Percentiles rank a stretch among this genome's conserved stretches.
phyloP scores from a whole-genome alignment of 2,888 invertebrate genomes.

The Venustoraphidia nigricollis region DNA sequence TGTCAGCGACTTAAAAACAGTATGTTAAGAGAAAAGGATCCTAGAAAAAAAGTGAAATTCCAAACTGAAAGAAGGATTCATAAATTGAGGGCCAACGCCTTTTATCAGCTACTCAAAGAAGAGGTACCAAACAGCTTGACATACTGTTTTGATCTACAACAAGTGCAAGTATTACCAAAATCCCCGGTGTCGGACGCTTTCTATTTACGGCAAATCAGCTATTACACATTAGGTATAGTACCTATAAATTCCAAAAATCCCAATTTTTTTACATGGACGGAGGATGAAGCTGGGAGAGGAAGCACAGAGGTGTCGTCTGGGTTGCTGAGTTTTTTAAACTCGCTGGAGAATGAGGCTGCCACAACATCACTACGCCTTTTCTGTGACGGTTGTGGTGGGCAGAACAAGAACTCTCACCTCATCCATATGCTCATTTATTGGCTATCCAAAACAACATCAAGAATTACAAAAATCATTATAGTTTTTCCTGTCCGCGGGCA shows the following conservation, averaged over 20 bases:
- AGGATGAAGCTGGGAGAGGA: slow-evolving; percentile 11
- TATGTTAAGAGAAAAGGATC: slow-evolving; percentile 12
- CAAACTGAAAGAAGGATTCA: slow-evolving; percentile 12
- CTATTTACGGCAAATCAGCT: slow-evolving; percentile 14
- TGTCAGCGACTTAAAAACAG: slow-evolving; percentile 10
- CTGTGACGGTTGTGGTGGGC: slow-evolving; percentile 15
- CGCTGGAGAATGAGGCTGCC: slow-evolving; percentile 1
- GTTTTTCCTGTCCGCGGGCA: slow-evolving; percentile 6
- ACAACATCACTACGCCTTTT: slow-evolving; percentile 10
- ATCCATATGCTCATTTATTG: slow-evolving; percentile 11
- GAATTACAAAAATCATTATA: slow-evolving; percentile 1
- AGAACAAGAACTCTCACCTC: slow-evolving; percentile 13
- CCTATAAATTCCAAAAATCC: slow-evolving; percentile 12
- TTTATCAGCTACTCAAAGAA: slow-evolving; percentile 12
- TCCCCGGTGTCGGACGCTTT: slow-evolving; percentile 16
- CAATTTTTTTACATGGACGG: slow-evolving; percentile 13
- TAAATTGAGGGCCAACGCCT: slow-evolving; percentile 12
- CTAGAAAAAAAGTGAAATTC: slow-evolving; percentile 9
- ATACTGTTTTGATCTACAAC: slow-evolving; percentile 17
- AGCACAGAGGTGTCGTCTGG: slow-evolving; percentile 13
- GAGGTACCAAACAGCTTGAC: slow-evolving; percentile 8
- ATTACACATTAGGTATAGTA: slow-evolving; percentile 14
- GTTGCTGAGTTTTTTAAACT: slow-evolving; percentile 7
- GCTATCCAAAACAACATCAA: slow-evolving; percentile 4
- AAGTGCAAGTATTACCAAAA: slow-evolving; percentile 14